Evolutionary conservation across 2,797 vertebrate species (phyloP).

Genomic region (Anguilla anguilla): DNA sequence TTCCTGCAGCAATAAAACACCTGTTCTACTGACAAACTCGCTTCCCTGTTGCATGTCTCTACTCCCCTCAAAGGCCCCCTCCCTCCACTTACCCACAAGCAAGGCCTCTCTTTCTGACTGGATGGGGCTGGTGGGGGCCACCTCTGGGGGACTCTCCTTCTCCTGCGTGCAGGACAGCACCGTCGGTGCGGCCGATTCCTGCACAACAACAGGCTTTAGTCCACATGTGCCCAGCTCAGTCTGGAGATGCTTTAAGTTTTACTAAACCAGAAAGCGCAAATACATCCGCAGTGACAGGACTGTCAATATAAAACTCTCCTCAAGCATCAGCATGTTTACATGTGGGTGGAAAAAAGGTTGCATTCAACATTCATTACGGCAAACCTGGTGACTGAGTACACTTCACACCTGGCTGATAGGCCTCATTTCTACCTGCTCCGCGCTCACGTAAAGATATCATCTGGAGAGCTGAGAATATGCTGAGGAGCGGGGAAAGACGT

Average conservation of each 20-base stretch:
- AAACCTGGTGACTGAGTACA: neutral
- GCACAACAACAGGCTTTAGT: slow-evolving; percentile 19
- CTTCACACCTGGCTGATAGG: neutral
- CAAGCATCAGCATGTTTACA: neutral
- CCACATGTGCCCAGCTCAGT: neutral
- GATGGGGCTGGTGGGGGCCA: slow-evolving; percentile 62
- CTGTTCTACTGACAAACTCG: neutral
- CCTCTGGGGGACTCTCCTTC: slow-evolving; percentile 66
- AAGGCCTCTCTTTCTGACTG: slow-evolving; percentile 75
- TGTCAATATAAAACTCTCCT: neutral
- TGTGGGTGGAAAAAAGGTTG: neutral
- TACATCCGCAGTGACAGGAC: neutral
- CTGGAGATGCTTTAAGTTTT: neutral
- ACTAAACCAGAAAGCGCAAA: neutral
- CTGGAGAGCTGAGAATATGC: neutral
- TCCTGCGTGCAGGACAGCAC: slow-evolving; percentile 77
- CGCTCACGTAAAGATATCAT: neutral
- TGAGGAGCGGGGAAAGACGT: neutral
- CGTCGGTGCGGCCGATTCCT: slow-evolving; percentile 73
- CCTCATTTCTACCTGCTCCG: neutral
- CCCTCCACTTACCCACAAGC: slow-evolving; percentile 68
- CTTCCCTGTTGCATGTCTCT: neutral
- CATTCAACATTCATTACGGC: neutral
- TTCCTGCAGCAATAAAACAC: neutral
- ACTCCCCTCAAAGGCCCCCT: neutral